Percentiles rank a stretch among this genome's conserved stretches.
Conservation (phyloP, 2,113 vertebrate species). For the Perognathus longimembris region DNA sequence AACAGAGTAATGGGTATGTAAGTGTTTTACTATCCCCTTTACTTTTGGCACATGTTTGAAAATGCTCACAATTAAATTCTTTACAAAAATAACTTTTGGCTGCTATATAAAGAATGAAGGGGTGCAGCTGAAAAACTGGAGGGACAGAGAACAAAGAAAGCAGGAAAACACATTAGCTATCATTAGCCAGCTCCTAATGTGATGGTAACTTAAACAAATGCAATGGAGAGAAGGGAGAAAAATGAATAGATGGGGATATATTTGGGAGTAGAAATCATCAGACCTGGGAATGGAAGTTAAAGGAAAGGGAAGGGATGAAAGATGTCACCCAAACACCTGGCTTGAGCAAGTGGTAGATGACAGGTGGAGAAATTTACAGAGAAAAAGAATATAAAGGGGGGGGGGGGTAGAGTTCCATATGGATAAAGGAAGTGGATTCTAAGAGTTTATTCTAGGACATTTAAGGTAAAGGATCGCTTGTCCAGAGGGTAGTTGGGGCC, state of each 20-base stretch:
- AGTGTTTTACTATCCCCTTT: neutral
- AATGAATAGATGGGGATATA: neutral
- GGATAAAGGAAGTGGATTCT: neutral
- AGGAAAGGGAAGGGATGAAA: neutral
- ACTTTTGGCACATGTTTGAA: neutral
- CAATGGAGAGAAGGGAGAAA: neutral
- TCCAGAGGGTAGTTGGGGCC: neutral
- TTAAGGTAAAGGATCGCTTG: neutral
- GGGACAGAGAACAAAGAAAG: conserved; percentile 6
- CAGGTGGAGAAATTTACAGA: neutral
- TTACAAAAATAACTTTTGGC: neutral
- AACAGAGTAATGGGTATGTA: neutral
- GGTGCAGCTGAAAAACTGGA: neutral
- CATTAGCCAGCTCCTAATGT: neutral
- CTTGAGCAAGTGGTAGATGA: neutral
- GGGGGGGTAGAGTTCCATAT: neutral
- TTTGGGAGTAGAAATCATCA: neutral
- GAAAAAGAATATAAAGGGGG: neutral
- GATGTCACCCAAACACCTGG: neutral
- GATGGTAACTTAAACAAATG: neutral
- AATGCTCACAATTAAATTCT: neutral
- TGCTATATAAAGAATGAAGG: neutral
- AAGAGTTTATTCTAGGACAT: neutral
- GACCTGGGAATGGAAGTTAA: neutral
- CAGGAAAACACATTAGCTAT: neutral